Evolutionary conservation across 2,113 vertebrate species (phyloP).

Genomic region (Chascanopsetta lugubris): DNA sequence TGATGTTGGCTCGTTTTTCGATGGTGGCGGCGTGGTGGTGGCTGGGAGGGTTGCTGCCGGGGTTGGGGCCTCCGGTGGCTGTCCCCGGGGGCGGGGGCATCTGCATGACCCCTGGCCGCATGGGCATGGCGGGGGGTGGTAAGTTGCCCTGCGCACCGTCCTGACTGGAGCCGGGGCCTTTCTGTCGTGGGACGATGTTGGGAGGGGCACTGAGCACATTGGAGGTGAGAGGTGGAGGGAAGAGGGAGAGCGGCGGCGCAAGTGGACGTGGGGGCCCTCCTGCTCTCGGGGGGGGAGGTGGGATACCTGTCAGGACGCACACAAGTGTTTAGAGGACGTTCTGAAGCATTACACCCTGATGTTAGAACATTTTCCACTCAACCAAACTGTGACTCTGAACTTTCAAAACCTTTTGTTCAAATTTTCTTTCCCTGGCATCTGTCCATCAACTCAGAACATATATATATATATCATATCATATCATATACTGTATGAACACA

Average conservation of each 20-base stretch:
- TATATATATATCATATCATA: neutral
- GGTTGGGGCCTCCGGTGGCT: conserved; percentile 28
- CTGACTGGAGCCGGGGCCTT: conserved; percentile 81
- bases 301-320: conserved; percentile 84
- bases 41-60: conserved; percentile 46
- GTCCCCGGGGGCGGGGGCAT: conserved; percentile 83
- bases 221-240: conserved; percentile 88
- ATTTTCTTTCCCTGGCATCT: neutral
- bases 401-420: no score
- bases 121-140: conserved; percentile 73
- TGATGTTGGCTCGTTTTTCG: conserved; percentile 82
- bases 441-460: neutral
- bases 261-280: conserved; percentile 86
- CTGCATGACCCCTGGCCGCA: conserved; percentile 77
- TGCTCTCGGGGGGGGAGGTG: conserved; percentile 91
- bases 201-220: conserved; percentile 96
- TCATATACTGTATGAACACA: neutral
- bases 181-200: conserved; percentile 93
- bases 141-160: conserved; percentile 68
- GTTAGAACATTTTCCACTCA: neutral
- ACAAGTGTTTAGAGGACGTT: neutral
- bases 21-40: conserved; percentile 80
- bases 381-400: no score
- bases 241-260: conserved; percentile 88
- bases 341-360: neutral